Base-by-base conservation (phyloP, 2,888 invertebrate species). In the Andrena bicolor region DNA sequence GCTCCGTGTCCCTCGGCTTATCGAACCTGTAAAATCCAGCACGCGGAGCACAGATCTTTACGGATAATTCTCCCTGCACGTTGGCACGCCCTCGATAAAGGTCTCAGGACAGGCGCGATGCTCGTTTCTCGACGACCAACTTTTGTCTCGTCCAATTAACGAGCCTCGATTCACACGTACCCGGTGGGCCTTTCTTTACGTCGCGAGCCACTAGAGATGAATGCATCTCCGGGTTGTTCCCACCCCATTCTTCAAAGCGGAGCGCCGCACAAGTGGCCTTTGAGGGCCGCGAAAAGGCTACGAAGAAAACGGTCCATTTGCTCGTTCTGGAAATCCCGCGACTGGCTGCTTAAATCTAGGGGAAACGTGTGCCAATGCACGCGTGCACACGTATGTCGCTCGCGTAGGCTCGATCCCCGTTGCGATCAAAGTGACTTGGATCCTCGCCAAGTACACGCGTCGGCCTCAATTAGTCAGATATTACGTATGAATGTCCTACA, bases 381-480 rank as follows among this genome's bases (percentile, higher is more conserved):
- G 20, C 2, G 6, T 23, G 16, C 48, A 20, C 26, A n/a, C 20
- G 56, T 53, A 23, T 61, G n/a, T 28, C 51, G 63, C 26, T 41
- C 64, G 30, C 26, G 8, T 72, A 74, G 49, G 65, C 70, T 66
- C 35, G 76, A 82, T 84, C 71, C 56, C 53, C 20, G 49, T 75
- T 63, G 85, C 86, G 89, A 91, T 90, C 90, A 90, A 90, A 90
- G 85, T 88, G 90, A 88, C 86, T 89, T 92, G 92, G 91, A 84
- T n/a, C 6, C 0, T 6, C 4, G 90, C 91, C 92, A 92, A 90
- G 89, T 88, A 90, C 83, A 89, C 86, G 88, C 88, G 89, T 87
- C 90, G 90, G 90, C 90, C 91, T 92, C 90, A 91, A 92, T 92
- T 92, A 91, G 89, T 89, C 84, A 85, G 82, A 89, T 91, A 90